These are phyloP conservation scores for Ascaphus truei DNA, from an alignment of 2,113 vertebrate genomes.

Conservation along the genomic window DNA sequence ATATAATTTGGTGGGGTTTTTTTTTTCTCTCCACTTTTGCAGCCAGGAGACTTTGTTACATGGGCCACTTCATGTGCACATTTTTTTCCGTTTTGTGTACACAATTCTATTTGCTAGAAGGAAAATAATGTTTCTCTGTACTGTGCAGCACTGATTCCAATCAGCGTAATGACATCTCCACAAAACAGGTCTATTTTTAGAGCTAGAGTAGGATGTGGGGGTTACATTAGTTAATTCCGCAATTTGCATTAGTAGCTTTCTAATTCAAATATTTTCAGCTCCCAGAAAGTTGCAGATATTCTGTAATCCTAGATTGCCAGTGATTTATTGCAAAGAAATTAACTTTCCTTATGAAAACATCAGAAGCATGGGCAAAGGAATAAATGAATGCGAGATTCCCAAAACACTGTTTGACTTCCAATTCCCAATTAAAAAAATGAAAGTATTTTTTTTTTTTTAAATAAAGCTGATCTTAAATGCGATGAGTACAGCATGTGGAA, in stretches of 20 bases:
- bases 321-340: slow-evolving; percentile 36
- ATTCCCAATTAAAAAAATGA: too few relatives aligned
- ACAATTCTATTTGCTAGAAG: too few relatives aligned
- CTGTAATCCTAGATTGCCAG: slow-evolving; percentile 41
- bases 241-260: slow-evolving; percentile 53
- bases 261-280: slow-evolving; percentile 55
- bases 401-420: too few relatives aligned
- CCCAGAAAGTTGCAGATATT: slow-evolving; percentile 2
- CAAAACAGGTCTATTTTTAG: slow-evolving; percentile 32
- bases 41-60: too few relatives aligned
- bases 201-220: slow-evolving; percentile 41
- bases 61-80: too few relatives aligned
- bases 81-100: too few relatives aligned
- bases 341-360: slow-evolving; percentile 32
- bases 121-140: too few relatives aligned
- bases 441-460: too few relatives aligned
- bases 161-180: slow-evolving; percentile 35
- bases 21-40: too few relatives aligned
- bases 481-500: too few relatives aligned
- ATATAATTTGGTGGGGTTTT: too few relatives aligned
- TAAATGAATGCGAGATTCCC: neutral
- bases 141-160: neutral
- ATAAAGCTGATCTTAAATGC: too few relatives aligned
- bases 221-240: slow-evolving; percentile 46
- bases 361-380: neutral